Evolutionary conservation across 1,140 invertebrate genomes (phyloP).

Genomic region (Xylocopa sonorina): DNA sequence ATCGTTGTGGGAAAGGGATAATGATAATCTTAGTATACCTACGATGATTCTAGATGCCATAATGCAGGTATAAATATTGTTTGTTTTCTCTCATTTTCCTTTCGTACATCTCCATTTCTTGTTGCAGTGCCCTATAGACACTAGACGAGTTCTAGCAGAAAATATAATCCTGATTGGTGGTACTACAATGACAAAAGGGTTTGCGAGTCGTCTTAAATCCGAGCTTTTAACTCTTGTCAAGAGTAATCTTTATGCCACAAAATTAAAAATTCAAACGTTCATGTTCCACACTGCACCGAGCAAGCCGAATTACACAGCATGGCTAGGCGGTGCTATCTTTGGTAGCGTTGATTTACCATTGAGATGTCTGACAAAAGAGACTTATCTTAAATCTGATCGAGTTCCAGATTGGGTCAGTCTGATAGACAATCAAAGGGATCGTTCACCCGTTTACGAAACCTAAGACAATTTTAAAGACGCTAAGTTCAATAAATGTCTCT

Average conservation of each 20-base stretch:
- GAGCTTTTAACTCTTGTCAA: slow-evolving; percentile 88
- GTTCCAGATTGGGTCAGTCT: slow-evolving; percentile 93
- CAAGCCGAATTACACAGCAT: slow-evolving; percentile 92
- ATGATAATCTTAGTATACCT: slow-evolving; percentile 91
- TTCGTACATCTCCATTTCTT: neutral
- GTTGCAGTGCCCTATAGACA: slow-evolving; percentile 89
- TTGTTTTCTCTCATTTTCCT: neutral
- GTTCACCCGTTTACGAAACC: slow-evolving; percentile 45
- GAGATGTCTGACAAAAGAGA: slow-evolving; percentile 89
- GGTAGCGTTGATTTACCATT: slow-evolving; percentile 90
- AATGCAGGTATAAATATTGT: slow-evolving; percentile 83
- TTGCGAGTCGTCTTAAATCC: slow-evolving; percentile 87
- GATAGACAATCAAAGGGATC: slow-evolving; percentile 83
- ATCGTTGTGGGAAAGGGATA: slow-evolving; percentile 92
- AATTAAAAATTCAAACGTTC: slow-evolving; percentile 86
- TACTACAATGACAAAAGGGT: slow-evolving; percentile 90
- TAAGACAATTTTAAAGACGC: slow-evolving; percentile 36
- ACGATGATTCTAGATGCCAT: slow-evolving; percentile 93
- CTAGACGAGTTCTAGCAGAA: slow-evolving; percentile 87
- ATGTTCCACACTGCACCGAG: slow-evolving; percentile 90
- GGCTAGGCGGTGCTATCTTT: slow-evolving; percentile 94
- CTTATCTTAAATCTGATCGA: slow-evolving; percentile 86
- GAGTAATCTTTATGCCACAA: slow-evolving; percentile 85
- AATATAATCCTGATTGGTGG: slow-evolving; percentile 94
- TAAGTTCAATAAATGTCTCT: neutral